Evolutionary conservation across 2,888 invertebrate species (phyloP).

Genomic region (Axea sp.): DNA sequence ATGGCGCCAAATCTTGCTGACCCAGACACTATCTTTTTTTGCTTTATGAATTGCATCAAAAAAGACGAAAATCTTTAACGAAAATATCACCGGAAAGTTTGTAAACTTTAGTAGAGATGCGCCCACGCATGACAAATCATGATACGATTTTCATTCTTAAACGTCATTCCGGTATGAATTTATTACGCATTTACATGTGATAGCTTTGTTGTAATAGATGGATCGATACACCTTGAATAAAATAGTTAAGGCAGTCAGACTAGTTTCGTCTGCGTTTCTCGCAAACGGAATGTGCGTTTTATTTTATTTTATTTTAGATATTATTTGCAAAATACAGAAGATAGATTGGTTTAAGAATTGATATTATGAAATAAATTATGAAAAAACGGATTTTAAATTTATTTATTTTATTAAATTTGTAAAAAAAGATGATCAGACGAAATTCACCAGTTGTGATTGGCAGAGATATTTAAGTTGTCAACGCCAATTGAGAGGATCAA

Average conservation of each 20-base stretch:
- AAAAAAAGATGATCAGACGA: background rate
- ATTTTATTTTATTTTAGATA: constrained; percentile 7
- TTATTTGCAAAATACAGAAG: constrained; percentile 21
- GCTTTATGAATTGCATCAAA: constrained; percentile 4
- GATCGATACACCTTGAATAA: background rate
- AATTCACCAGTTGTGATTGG: constrained; percentile 22
- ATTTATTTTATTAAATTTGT: constrained; percentile 11
- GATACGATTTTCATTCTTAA: constrained; percentile 30
- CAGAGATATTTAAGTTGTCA: constrained; percentile 2
- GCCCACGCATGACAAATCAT: constrained; percentile 20
- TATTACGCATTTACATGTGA: constrained; percentile 28
- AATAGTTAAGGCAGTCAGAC: constrained; percentile 16
- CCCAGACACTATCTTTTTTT: constrained; percentile 50
- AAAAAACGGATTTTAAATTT: constrained; percentile 11
- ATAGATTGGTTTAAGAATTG: constrained; percentile 20
- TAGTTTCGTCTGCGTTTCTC: too few relatives aligned
- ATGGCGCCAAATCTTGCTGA: constrained; percentile 48
- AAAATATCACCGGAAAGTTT: constrained; percentile 34
- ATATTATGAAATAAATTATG: constrained; percentile 3
- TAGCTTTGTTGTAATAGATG: constrained; percentile 20
- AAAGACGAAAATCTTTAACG: constrained; percentile 19
- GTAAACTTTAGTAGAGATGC: constrained; percentile 18
- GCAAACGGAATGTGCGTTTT: too few relatives aligned
- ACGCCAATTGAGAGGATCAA: constrained; percentile 9
- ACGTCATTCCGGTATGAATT: constrained; percentile 35